A percentile compares a stretch with the other conserved stretches of the same genome.
phyloP scores from a whole-genome alignment of 2,113 vertebrate genomes.

The Platysternon megacephalum region DNA sequence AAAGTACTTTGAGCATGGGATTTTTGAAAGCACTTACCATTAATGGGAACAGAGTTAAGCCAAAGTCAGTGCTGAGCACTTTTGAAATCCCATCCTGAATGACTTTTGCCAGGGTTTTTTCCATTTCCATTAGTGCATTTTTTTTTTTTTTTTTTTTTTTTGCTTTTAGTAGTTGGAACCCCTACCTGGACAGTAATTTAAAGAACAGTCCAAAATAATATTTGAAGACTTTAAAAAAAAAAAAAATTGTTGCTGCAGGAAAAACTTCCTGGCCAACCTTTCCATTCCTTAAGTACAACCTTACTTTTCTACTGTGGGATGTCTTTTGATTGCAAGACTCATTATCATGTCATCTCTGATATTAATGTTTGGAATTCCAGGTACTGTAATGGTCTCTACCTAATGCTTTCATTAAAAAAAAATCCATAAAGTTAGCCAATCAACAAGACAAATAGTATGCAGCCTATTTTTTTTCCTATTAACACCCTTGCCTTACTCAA shows the following conservation, averaged over 20 bases:
- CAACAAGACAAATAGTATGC: slow-evolving; percentile 39
- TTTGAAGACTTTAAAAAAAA: not conserved
- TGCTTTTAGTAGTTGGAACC: not conserved
- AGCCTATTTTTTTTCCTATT: slow-evolving; percentile 26
- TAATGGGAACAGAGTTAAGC: not conserved
- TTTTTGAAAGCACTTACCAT: not conserved
- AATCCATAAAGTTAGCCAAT: slow-evolving; percentile 30
- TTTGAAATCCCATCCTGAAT: not conserved
- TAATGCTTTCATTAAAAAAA: slow-evolving; percentile 13
- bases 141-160: not conserved
- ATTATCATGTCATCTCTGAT: slow-evolving; percentile 34
- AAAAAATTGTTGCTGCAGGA: not conserved
- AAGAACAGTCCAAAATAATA: not conserved
- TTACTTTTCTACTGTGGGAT: not conserved
- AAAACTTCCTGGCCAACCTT: not conserved
- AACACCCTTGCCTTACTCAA: slow-evolving; percentile 38
- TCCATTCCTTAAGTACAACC: not conserved
- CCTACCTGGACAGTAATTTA: not conserved
- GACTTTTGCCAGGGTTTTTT: not conserved
- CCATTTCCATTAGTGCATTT: not conserved
- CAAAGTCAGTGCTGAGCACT: not conserved
- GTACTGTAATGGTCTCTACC: slow-evolving; percentile 5
- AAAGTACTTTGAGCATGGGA: not conserved
- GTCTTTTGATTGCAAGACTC: slow-evolving; percentile 26
- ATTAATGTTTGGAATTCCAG: slow-evolving; percentile 37